Base-by-base conservation (phyloP, 1,140 invertebrate genomes). In the Aphaenogaster floridana region DNA sequence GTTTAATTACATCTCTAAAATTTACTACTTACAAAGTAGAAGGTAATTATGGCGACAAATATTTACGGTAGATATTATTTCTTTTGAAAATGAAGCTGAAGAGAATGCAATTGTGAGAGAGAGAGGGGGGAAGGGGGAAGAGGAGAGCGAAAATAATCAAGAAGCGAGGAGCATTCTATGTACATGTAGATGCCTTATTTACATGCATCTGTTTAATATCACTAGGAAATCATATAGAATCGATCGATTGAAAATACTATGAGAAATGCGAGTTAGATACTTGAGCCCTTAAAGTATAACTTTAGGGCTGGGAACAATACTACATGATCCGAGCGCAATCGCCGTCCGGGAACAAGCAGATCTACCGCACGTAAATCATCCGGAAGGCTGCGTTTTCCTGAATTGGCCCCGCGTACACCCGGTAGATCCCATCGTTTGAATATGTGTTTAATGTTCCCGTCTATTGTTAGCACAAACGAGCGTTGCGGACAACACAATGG, bases 361-460 rank as follows among this genome's bases (percentile, higher is more conserved):
- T 84, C 80, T 59, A 84, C 57, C 45, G 80, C 54, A 76, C 69
- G 80, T 84, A 84, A 84, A 84, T 84, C 80, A 84, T 84, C 69
- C 71, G 80, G 80, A 84, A 84, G 80, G 42, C 80, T 42, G 42
- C 80, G 69, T 84, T 84, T 84, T 76, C 80, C 69, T 84, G 80
- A 84, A 84, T 84, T 84, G 69, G 80, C 69, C 54, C 54, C 80
- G 80, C 69, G 54, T 84, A 84, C 80, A 84, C 80, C 69, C 69
- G 80, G 54, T 63, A 84, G 80, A 84, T 84, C 80, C 69, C 80
- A 84, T 76, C 80, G 80, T 84, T 84, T 84, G 80, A 84, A 84
- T 84, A 84, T 84, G 80, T 84, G 80, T 84, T 84, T 84, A 84
- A 84, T 84, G 80, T 84, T 84, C 80, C 80, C 42, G 80, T 84